A percentile compares a stretch with the other conserved stretches of the same genome.
These are phyloP conservation scores for Drosophila flavopinicola DNA, from an alignment of 2,888 invertebrate species.

Conservation along the genomic window DNA sequence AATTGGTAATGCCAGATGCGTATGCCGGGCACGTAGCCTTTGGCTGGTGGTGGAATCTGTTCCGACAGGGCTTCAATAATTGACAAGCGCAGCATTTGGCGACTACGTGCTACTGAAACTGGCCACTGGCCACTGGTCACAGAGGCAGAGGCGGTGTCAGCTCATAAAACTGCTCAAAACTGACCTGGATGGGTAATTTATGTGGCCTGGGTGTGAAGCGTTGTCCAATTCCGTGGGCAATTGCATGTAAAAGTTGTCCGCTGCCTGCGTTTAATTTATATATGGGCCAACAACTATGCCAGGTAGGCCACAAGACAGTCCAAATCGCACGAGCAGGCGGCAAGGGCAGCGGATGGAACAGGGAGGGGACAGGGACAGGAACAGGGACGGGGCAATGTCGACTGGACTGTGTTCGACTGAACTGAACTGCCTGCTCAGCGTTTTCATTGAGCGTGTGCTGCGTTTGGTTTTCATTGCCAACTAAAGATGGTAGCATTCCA, in stretches of 20 bases:
- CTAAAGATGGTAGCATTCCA: slow-evolving; percentile 36
- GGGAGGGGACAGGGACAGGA: background rate
- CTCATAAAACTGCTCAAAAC: slow-evolving; percentile 68
- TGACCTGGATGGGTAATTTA: slow-evolving; percentile 75
- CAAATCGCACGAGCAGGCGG: background rate
- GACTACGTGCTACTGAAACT: slow-evolving; percentile 60
- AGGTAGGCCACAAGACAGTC: slow-evolving; percentile 50
- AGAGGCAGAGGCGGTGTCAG: slow-evolving; percentile 21
- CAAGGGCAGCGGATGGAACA: background rate
- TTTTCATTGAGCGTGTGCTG: slow-evolving; percentile 63
- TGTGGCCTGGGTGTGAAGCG: slow-evolving; percentile 71
- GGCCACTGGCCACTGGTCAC: slow-evolving; percentile 8
- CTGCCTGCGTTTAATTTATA: slow-evolving; percentile 75
- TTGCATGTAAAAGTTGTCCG: slow-evolving; percentile 75
- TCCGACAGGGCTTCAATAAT: slow-evolving; percentile 62
- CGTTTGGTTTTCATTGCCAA: slow-evolving; percentile 34
- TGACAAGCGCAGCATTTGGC: slow-evolving; percentile 63
- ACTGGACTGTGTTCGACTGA: slow-evolving; percentile 2
- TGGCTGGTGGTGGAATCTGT: slow-evolving; percentile 58
- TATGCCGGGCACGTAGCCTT: slow-evolving; percentile 65
- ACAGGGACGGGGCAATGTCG: slow-evolving; percentile 8
- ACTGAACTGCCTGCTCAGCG: slow-evolving; percentile 60
- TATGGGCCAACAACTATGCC: slow-evolving; percentile 61
- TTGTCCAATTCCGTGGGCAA: slow-evolving; percentile 65
- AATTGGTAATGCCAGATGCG: slow-evolving; percentile 46